Evolutionary conservation across 2,797 vertebrate species (phyloP), one percentile per base, ranked within the genome.

Genomic region (Bovichtus diacanthus): DNA sequence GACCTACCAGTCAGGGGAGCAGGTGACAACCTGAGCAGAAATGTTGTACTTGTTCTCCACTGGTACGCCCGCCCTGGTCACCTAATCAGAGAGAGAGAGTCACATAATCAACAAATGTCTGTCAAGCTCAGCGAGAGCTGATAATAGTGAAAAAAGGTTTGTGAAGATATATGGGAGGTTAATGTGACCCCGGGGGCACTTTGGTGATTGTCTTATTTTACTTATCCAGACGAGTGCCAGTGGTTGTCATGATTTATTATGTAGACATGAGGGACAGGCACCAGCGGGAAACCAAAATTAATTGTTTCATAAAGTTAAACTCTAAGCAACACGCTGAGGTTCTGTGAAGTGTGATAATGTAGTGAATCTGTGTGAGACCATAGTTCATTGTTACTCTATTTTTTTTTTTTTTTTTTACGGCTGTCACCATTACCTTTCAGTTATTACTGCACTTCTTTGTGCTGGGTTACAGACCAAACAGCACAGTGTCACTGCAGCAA

Each of bases 1-100:
- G 6, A 23, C 84, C 39, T 93, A 99, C 98, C 97, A 90, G 64
- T 99, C 97, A 62, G 96, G 94, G 21, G 98, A 96, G 86, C 97
- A 98, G 55, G 96, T 97, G 67, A 96, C 88, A 43, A 99, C 77
- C 85, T 98, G 97, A 31, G 96, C 83, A 7, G 83, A 92, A 18
- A 91, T 83, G n/a, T 94, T 95, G 66, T 49, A 88, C 82, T 88
- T 93, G 85, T 96, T 98, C 77, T 97, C 95, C 85, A 94, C 88
- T 10, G 96, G 91, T 50, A 88, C n/a, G 6, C 96, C 96, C 3
- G 55, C 87, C 70, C 63, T 93, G 64, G 94, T 95, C 69, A 97
- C 86, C 98, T 97, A 86, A 80, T 88, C 60, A 92, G 54, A 89
- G 34, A 92, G 82, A 78, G 66, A 46, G 25, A 78, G 41, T 76